A percentile compares a stretch with the other conserved stretches of the same genome.
Conservation (phyloP, 1,140 invertebrate species). For the Neotoxoptera formosana region DNA sequence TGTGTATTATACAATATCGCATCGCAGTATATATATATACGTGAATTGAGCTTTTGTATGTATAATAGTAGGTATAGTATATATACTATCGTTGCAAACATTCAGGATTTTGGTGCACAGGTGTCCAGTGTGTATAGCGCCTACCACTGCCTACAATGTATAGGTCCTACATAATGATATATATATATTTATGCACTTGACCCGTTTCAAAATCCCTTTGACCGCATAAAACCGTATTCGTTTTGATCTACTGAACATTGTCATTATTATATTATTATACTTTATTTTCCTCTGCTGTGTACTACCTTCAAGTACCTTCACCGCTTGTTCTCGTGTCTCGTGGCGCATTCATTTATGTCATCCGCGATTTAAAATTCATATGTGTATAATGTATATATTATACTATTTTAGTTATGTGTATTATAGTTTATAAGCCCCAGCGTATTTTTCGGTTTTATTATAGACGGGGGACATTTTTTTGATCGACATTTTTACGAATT, state of each 20-base stretch:
- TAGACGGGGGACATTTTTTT: not conserved
- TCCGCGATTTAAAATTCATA: not conserved
- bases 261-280: not conserved
- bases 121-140: not conserved
- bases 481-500: not conserved
- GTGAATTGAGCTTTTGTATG: not conserved
- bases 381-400: not conserved
- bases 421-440: not conserved
- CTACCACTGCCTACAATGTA: not conserved
- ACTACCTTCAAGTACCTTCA: not conserved
- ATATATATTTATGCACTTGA: constrained; percentile 22
- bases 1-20: not conserved
- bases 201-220: constrained; percentile 6
- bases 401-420: not conserved
- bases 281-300: not conserved
- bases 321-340: not conserved
- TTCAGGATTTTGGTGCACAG: not conserved
- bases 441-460: not conserved
- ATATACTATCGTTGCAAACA: not conserved
- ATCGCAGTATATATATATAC: not conserved
- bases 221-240: not conserved
- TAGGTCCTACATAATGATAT: not conserved
- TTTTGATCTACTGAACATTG: not conserved
- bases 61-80: not conserved
- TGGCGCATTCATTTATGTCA: not conserved